Conservation (phyloP, 1,140 invertebrate species). For the Meteorus sp. region DNA sequence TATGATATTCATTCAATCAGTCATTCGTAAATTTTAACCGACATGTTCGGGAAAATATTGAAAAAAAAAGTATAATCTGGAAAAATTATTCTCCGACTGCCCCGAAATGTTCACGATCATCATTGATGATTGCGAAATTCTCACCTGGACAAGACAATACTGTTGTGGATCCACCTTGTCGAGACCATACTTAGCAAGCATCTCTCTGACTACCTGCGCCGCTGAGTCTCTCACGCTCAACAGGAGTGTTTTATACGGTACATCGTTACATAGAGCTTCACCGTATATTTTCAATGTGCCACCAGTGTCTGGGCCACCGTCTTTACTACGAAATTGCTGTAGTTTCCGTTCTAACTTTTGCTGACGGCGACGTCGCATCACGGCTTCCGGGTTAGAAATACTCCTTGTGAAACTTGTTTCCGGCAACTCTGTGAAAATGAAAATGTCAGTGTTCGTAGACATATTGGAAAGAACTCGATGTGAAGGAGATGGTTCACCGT, state of each 20-base stretch:
- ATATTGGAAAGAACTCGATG: neutral
- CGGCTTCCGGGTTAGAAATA: constrained; percentile 98
- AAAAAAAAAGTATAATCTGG: neutral
- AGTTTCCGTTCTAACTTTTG: constrained; percentile 96
- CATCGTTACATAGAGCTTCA: constrained; percentile 92
- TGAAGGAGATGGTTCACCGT: too few relatives aligned
- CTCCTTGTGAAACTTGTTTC: constrained; percentile 97
- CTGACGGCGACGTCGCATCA: constrained; percentile 95
- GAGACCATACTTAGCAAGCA: constrained; percentile 95
- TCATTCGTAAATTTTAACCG: too few relatives aligned
- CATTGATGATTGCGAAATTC: constrained; percentile 22
- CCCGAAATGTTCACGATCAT: neutral
- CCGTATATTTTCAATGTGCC: constrained; percentile 98
- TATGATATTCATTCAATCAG: too few relatives aligned
- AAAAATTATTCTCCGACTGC: too few relatives aligned
- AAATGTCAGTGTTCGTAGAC: constrained; percentile 20
- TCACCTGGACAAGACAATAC: constrained; percentile 94
- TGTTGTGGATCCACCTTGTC: constrained; percentile 84
- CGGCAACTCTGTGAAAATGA: constrained; percentile 77
- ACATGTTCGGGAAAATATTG: too few relatives aligned
- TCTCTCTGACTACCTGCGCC: constrained; percentile 90
- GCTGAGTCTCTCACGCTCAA: constrained; percentile 92
- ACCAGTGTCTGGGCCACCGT: constrained; percentile 90
- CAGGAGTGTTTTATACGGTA: constrained; percentile 97
- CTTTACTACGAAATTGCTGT: constrained; percentile 91